Base-by-base conservation (phyloP, 2,888 invertebrate genomes). In the Torymus tubicola region DNA sequence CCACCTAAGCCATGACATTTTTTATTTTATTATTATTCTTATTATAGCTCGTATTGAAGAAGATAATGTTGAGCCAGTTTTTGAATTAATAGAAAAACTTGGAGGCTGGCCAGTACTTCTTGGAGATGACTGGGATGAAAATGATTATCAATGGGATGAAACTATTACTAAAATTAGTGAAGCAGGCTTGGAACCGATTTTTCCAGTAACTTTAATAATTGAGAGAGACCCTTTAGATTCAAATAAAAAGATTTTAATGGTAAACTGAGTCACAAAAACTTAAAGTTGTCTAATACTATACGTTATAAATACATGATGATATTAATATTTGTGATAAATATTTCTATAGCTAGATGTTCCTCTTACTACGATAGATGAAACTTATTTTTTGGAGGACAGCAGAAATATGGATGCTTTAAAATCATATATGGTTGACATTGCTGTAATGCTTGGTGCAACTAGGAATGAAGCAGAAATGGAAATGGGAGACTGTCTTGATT, bases 221-320 rank as follows among this genome's bases (percentile, higher is more conserved):
- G 95, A 95, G 63, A 95, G 96, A 18, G 96, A 97, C 90, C 93
- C 96, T 80, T 96, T 96, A 91, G 96, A 97, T 90, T 96, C 96
- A 16, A 95, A 96, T 0, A 93, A 93, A 86, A 93, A 96, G 82
- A 93, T 96, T 75, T 96, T 97, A 87, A 96, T 96, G 92, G 96
- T 96, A 93, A 94, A 93, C 90, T 0, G n/a, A 2, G 14, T 50
- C 42, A 58, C 57, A 24, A 72, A 8, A 12, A 53, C 16, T 14
- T 57, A 58, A 2, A 50, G 13, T 61, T 18, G 12, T 4, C 21
- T 24, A 61, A 61, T 61, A 12, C 24, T 21, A 21, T 2, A 24
- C 11, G 10, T 63, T 63, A 16, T 31, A 21, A 0, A 53, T 4
- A 11, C 16, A 65, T 50, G 16, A 16, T 65, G 12, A 10, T 11